Conservation (phyloP, 2,888 invertebrate species). For the Synergus gifuensis region DNA sequence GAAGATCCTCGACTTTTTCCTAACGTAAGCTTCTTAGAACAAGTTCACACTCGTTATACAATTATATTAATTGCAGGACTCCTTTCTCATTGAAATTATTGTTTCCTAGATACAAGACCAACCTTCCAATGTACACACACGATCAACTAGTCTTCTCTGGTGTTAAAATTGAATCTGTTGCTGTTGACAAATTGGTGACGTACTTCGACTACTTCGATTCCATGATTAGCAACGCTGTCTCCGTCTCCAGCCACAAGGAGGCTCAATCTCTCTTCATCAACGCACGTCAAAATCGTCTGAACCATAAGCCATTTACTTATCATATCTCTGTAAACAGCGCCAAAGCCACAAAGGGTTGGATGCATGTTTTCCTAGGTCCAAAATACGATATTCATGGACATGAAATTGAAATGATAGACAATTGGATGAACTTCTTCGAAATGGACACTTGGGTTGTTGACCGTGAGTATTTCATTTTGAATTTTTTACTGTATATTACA, state of each 20-base stretch:
- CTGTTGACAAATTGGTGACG: constrained; percentile 83
- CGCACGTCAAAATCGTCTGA: constrained; percentile 84
- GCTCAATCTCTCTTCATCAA: constrained; percentile 48
- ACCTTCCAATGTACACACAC: constrained; percentile 81
- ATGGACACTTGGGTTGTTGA: constrained; percentile 78
- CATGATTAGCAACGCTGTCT: constrained; percentile 82
- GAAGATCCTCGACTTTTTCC: constrained; percentile 80
- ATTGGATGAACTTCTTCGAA: constrained; percentile 82
- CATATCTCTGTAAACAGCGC: constrained; percentile 82
- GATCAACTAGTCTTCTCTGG: constrained; percentile 81
- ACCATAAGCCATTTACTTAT: constrained; percentile 84
- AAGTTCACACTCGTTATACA: not conserved
- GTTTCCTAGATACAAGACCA: constrained; percentile 79
- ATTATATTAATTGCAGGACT: constrained; percentile 68
- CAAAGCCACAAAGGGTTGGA: constrained; percentile 79
- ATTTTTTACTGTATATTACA: not conserved
- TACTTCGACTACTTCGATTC: constrained; percentile 84
- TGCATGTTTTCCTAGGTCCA: constrained; percentile 85
- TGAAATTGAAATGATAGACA: constrained; percentile 78
- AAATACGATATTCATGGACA: constrained; percentile 82
- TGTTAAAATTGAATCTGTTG: constrained; percentile 82
- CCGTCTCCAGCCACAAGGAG: constrained; percentile 77
- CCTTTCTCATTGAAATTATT: constrained; percentile 79
- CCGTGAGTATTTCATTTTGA: constrained; percentile 54
- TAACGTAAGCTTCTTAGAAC: constrained; percentile 51